Conservation (phyloP, 2,888 invertebrate species). For the Dynastes tityus region DNA sequence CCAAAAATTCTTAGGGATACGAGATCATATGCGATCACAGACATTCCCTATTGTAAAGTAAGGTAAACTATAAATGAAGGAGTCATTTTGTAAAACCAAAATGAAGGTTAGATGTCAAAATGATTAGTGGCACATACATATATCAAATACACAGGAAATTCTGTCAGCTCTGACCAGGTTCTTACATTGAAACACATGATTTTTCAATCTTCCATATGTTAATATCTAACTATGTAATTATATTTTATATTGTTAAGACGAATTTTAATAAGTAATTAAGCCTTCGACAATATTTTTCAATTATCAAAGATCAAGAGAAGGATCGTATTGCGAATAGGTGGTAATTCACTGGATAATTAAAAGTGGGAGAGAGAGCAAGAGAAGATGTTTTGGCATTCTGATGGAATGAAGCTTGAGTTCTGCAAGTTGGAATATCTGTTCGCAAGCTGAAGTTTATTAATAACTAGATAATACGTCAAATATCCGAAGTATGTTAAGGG, state of each 20-base stretch:
- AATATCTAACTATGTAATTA: no score
- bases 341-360: not conserved
- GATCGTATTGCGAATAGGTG: not conserved
- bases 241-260: no score
- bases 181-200: no score
- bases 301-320: not conserved
- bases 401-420: not conserved
- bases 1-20: not conserved
- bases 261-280: no score
- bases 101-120: constrained; percentile 38
- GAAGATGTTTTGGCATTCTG: not conserved
- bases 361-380: not conserved
- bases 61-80: not conserved
- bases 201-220: no score
- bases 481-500: not conserved
- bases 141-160: not conserved
- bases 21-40: not conserved
- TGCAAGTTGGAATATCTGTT: not conserved
- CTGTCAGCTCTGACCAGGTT: not conserved
- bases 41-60: constrained; percentile 3
- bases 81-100: constrained; percentile 27
- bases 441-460: not conserved
- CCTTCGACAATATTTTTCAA: no score
- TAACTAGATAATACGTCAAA: not conserved
- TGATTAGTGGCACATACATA: not conserved